phyloP scores from a whole-genome alignment of 2,888 invertebrate genomes.

The Schizaphis graminum region DNA sequence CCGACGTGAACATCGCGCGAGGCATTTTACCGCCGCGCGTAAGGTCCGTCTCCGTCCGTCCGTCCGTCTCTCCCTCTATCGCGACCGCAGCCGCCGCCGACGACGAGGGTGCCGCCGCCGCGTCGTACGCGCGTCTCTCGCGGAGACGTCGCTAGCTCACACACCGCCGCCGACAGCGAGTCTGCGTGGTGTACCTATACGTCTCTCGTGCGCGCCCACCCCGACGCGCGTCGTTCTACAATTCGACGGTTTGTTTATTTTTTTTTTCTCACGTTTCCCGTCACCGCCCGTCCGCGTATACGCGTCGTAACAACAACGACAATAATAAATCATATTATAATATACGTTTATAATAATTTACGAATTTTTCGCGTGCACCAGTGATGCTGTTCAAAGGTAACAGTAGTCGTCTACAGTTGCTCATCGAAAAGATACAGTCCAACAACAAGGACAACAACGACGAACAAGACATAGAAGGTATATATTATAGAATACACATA shows the following conservation, averaged over 20 bases:
- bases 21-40: background rate
- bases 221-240: background rate
- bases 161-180: slow-evolving; percentile 35
- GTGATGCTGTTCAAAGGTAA: slow-evolving; percentile 88
- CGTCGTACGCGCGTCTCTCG: background rate
- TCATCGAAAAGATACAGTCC: slow-evolving; percentile 89
- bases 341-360: background rate
- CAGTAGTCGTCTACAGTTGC: slow-evolving; percentile 85
- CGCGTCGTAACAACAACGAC: background rate
- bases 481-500: background rate
- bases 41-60: no score
- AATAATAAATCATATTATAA: background rate
- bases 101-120: background rate
- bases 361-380: background rate
- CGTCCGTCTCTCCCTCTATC: background rate
- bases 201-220: background rate
- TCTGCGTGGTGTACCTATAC: slow-evolving; percentile 16
- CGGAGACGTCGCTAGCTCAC: background rate
- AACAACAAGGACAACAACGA: slow-evolving; percentile 79
- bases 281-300: background rate
- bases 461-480: slow-evolving; percentile 65
- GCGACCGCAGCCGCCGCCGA: background rate
- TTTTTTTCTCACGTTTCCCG: background rate
- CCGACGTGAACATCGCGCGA: no score
- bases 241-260: background rate